Conservation (phyloP, 2,113 vertebrate genomes). For the Pteropus alecto region DNA sequence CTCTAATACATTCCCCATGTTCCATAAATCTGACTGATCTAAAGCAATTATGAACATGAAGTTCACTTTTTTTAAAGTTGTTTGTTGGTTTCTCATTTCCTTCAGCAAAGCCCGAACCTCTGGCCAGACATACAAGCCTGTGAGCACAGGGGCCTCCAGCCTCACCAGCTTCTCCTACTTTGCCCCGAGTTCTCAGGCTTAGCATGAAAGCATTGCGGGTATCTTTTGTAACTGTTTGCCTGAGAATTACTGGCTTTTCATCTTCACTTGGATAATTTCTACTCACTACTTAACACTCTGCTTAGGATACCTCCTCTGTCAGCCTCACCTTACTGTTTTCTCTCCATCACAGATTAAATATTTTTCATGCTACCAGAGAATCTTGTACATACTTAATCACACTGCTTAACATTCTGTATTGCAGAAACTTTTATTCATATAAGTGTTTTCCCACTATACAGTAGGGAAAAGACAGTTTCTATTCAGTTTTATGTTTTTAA, state of each 20-base stretch:
- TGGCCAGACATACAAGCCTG: fast-evolving
- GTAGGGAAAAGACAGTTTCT: not conserved
- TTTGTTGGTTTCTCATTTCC: not conserved
- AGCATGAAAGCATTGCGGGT: too few relatives aligned
- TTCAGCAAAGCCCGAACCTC: not conserved
- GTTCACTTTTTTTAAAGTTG: not conserved
- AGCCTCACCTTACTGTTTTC: not conserved
- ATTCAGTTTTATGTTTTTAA: conserved; percentile 13
- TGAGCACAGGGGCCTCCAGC: not conserved
- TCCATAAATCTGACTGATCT: not conserved
- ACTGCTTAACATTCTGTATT: not conserved
- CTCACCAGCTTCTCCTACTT: not conserved
- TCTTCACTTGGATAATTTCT: not conserved
- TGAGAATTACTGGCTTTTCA: not conserved
- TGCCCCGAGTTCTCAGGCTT: not conserved
- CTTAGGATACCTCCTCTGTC: not conserved
- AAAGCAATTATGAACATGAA: not conserved
- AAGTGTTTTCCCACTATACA: not conserved
- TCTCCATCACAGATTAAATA: not conserved
- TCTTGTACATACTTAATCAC: not conserved
- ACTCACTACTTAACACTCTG: not conserved
- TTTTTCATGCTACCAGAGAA: not conserved
- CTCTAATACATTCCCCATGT: not conserved
- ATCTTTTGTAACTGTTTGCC: not conserved
- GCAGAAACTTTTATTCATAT: not conserved